Conservation (phyloP, 2,797 vertebrate genomes). For the Malurus splendens region DNA sequence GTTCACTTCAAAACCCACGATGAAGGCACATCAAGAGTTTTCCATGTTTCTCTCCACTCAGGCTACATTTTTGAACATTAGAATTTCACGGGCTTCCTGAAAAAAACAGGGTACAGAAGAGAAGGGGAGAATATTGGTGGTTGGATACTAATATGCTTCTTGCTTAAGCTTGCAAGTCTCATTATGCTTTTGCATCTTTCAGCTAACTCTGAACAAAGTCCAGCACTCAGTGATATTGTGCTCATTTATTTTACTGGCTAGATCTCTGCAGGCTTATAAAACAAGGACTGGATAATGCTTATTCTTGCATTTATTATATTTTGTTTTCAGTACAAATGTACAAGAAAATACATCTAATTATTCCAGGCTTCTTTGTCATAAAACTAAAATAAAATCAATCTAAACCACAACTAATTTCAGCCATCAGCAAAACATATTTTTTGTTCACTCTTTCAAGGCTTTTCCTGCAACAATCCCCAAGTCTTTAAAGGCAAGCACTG, state of each 20-base stretch:
- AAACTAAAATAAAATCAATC: background rate
- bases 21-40: background rate
- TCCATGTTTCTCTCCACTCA: background rate
- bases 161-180: background rate
- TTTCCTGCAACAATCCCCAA: background rate
- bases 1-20: background rate
- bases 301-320: background rate
- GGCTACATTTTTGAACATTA: background rate
- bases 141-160: background rate
- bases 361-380: background rate
- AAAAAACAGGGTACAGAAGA: background rate
- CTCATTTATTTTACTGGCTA: background rate
- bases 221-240: background rate
- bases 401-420: background rate
- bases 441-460: background rate
- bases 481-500: background rate
- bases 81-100: background rate
- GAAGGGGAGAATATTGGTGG: background rate
- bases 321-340: background rate
- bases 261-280: background rate
- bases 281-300: background rate
- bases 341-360: background rate
- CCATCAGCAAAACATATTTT: background rate
- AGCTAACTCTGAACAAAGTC: conserved; percentile 1
- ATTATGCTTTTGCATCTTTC: conserved; percentile 21